A percentile compares a stretch with the other conserved stretches of the same genome.
Conservation (phyloP, 2,888 invertebrate species). For the Xestia rhomboidea region DNA sequence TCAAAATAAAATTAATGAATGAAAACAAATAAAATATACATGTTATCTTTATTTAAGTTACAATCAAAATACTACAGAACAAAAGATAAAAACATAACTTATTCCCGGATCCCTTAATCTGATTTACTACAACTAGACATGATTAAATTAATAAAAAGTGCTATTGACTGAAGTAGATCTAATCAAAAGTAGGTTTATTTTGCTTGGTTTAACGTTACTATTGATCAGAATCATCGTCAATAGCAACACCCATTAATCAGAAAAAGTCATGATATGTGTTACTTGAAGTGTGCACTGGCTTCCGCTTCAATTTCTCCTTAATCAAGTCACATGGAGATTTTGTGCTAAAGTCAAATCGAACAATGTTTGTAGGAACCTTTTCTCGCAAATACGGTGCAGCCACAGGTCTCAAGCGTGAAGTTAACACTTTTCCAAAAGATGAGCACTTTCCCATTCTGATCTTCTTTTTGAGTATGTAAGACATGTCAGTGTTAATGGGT, state of each 20-base stretch:
- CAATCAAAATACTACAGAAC: no score
- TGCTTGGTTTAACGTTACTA: conserved; percentile 36
- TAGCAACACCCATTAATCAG: conserved; percentile 52
- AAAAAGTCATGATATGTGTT: conserved; percentile 58
- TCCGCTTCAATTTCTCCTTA: conserved; percentile 75
- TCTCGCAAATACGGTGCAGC: conserved; percentile 80
- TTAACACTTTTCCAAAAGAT: conserved; percentile 81
- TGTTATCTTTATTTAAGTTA: no score
- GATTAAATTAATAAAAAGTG: background rate
- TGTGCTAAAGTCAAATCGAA: conserved; percentile 80
- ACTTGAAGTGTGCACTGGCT: conserved; percentile 54
- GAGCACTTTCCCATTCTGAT: conserved; percentile 78
- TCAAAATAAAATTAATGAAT: no score
- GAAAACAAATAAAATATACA: no score
- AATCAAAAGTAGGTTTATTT: conserved; percentile 7
- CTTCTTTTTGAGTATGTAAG: conserved; percentile 78
- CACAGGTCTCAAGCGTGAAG: conserved; percentile 75
- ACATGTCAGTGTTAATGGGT: conserved; percentile 80
- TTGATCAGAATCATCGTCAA: conserved; percentile 48
- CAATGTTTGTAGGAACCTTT: conserved; percentile 69
- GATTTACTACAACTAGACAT: background rate
- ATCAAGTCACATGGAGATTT: conserved; percentile 84
- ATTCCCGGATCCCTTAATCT: background rate
- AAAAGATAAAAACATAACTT: conserved; percentile 15
- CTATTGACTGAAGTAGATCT: conserved; percentile 9